These are phyloP conservation scores for Brachionus plicatilis DNA, from an alignment of 1,140 invertebrate genomes.

Conservation along the genomic window DNA sequence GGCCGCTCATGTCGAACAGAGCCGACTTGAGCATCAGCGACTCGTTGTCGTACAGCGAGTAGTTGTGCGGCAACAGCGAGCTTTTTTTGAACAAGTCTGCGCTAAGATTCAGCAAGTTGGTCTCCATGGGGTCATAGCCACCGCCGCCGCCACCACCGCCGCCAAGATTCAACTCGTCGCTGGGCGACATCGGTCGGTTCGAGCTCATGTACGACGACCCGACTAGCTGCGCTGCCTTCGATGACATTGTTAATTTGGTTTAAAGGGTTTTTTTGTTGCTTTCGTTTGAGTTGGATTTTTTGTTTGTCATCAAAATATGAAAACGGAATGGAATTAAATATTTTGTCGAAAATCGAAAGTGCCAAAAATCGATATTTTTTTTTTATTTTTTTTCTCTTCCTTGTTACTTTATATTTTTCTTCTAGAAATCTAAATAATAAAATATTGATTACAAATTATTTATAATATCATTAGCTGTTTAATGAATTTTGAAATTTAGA, in stretches of 20 bases:
- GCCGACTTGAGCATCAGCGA: neutral
- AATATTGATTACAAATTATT: neutral
- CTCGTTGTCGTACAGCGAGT: neutral
- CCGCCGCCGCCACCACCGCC: neutral
- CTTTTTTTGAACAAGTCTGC: neutral
- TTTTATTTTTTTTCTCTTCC: neutral
- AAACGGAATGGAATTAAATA: slow-evolving; percentile 20
- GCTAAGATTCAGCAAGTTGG: neutral
- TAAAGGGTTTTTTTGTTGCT: neutral
- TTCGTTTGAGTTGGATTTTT: neutral
- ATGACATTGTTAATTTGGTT: neutral
- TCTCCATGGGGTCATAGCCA: neutral
- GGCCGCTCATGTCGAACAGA: neutral
- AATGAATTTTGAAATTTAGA: neutral
- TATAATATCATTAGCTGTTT: neutral
- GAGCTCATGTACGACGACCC: neutral
- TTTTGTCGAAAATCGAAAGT: neutral
- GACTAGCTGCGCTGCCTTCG: neutral
- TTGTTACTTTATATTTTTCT: neutral
- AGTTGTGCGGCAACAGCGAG: neutral
- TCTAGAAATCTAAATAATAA: neutral
- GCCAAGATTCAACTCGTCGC: neutral
- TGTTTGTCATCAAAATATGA: neutral
- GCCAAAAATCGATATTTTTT: slow-evolving; percentile 28
- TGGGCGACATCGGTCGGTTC: neutral